These are phyloP conservation scores for Craniophora ligustri DNA, from an alignment of 2,888 invertebrate species.

Conservation along the genomic window DNA sequence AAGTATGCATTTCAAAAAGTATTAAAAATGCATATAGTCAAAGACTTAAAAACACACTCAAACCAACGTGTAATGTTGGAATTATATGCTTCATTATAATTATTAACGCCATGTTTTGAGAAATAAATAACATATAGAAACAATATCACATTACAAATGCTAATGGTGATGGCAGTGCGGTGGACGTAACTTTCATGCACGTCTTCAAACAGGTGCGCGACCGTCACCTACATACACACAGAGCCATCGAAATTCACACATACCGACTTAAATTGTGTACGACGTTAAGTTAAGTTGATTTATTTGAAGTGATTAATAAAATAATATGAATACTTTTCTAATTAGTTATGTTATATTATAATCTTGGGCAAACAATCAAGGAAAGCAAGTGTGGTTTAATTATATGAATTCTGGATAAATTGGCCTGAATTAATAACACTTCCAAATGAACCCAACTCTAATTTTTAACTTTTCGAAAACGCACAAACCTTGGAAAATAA, in stretches of 20 bases:
- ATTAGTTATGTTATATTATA: too few relatives aligned
- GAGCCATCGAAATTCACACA: slow-evolving; percentile 23
- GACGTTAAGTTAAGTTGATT: not conserved
- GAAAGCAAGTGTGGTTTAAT: not conserved
- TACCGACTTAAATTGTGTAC: slow-evolving; percentile 11
- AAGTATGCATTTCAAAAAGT: too few relatives aligned
- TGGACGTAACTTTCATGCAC: slow-evolving; percentile 54
- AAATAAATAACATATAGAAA: slow-evolving; percentile 25
- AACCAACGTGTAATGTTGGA: too few relatives aligned
- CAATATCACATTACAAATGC: slow-evolving; percentile 45
- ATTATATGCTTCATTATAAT: not conserved
- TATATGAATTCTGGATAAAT: too few relatives aligned
- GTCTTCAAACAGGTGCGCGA: slow-evolving; percentile 41
- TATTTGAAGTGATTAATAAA: not conserved
- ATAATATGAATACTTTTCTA: too few relatives aligned
- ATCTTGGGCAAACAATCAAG: too few relatives aligned
- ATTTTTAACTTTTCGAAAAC: too few relatives aligned
- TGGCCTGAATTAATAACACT: too few relatives aligned
- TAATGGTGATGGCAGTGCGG: slow-evolving; percentile 26
- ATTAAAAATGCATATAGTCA: too few relatives aligned
- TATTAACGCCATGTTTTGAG: not conserved
- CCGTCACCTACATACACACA: slow-evolving; percentile 51
- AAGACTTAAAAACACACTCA: too few relatives aligned
- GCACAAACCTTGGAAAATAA: too few relatives aligned
- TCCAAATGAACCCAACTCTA: too few relatives aligned